phyloP scores from a whole-genome alignment of 2,888 invertebrate species.

The Chymomyza fuscimana region DNA sequence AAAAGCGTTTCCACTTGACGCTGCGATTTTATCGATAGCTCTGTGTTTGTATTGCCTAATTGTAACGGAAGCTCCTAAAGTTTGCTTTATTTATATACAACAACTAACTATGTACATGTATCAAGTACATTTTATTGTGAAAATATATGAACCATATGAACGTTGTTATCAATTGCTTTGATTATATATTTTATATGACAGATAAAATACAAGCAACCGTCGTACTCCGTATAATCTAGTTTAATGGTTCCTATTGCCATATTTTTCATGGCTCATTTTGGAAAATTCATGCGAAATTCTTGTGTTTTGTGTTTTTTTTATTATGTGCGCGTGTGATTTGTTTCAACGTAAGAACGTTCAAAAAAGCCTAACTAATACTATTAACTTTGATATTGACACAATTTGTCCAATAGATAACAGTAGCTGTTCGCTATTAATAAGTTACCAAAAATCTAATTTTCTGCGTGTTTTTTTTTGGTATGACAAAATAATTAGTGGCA shows the following conservation, averaged over 20 bases:
- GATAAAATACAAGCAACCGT: conserved; percentile 37
- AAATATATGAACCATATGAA: conserved; percentile 32
- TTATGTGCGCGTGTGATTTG: conserved; percentile 36
- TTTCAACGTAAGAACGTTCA: conserved; percentile 36
- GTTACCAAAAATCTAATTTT: conserved; percentile 48
- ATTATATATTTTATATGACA: conserved; percentile 54
- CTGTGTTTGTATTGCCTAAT: conserved; percentile 14
- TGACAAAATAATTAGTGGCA: conserved; percentile 43
- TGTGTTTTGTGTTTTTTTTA: conserved; percentile 26
- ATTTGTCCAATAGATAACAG: conserved; percentile 3
- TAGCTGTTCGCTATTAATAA: conserved; percentile 44
- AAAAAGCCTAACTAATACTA: no score
- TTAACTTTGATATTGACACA: background rate
- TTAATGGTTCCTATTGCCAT: conserved; percentile 66
- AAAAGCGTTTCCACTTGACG: conserved; percentile 41
- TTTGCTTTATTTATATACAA: background rate
- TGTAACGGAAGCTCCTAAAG: conserved; percentile 39
- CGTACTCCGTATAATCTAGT: conserved; percentile 46
- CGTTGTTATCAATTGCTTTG: conserved; percentile 48
- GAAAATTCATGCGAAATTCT: conserved; percentile 5
- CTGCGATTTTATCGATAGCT: conserved; percentile 29
- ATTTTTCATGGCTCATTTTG: conserved; percentile 42
- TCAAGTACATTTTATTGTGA: background rate
- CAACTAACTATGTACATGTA: background rate
- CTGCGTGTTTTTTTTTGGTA: conserved; percentile 28